Percentiles rank a stretch among this genome's conserved stretches.
Conservation (phyloP, 1,140 invertebrate genomes). For the Nephila pilipes region DNA sequence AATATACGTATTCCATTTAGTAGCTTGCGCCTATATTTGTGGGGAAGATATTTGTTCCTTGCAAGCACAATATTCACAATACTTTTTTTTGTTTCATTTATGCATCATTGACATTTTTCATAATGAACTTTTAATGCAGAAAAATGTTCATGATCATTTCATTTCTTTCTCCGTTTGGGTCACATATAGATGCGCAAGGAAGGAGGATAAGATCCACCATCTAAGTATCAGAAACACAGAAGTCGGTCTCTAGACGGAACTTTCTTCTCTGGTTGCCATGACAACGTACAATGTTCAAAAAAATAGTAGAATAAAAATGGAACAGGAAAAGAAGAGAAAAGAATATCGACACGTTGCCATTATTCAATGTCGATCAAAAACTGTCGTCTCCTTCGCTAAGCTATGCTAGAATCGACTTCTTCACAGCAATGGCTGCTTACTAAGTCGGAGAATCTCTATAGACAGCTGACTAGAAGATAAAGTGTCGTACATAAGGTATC, state of each 20-base stretch:
- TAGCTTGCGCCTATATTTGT: background rate
- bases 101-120: background rate
- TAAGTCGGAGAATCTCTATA: conserved; percentile 73
- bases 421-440: conserved; percentile 73
- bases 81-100: background rate
- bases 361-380: conserved; percentile 77
- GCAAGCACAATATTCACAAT: background rate
- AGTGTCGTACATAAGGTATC: conserved; percentile 72
- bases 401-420: conserved; percentile 72
- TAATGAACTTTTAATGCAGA: background rate
- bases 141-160: background rate
- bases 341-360: conserved; percentile 75
- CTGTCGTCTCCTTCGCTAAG: conserved; percentile 75
- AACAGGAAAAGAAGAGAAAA: conserved; percentile 61
- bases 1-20: background rate
- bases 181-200: background rate
- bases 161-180: background rate
- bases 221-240: conserved; percentile 53
- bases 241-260: conserved; percentile 60
- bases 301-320: conserved; percentile 60
- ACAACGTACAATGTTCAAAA: conserved; percentile 66
- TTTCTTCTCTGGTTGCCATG: conserved; percentile 68
- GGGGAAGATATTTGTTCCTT: conserved; percentile 15
- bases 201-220: background rate
- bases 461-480: conserved; percentile 74